phyloP scores from a whole-genome alignment of 2,797 vertebrate genomes.

The Pseudopleuronectes americanus region DNA sequence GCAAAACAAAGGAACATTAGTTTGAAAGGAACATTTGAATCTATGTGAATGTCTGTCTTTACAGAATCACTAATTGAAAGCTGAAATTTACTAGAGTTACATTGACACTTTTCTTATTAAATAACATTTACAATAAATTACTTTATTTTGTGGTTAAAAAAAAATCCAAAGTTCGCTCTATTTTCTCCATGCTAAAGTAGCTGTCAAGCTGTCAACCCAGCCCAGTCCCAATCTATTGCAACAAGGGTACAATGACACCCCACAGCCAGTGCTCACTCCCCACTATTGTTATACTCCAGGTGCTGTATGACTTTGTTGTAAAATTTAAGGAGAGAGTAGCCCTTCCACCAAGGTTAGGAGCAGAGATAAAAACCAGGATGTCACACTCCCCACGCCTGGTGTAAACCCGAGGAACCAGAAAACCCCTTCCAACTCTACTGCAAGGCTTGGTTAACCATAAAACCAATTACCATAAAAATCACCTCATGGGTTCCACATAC shows the following conservation, averaged over 20 bases:
- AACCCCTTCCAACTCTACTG: constrained; percentile 29
- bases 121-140: too few species aligned
- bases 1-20: neutral
- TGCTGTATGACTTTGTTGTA: constrained; percentile 58
- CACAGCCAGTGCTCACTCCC: constrained; percentile 7
- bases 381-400: constrained; percentile 34
- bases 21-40: neutral
- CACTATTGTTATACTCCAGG: constrained; percentile 48
- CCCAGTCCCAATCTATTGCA: constrained; percentile 30
- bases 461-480: constrained; percentile 65
- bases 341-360: constrained; percentile 59
- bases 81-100: too few species aligned
- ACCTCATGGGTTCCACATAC: constrained; percentile 39
- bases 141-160: neutral
- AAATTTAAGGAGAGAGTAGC: constrained; percentile 42
- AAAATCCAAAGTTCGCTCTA: constrained; percentile 3
- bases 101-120: too few species aligned
- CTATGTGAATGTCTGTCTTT: neutral
- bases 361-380: constrained; percentile 41
- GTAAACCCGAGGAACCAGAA: constrained; percentile 27
- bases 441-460: constrained; percentile 53
- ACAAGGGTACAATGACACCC: constrained; percentile 32
- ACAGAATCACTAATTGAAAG: constrained; percentile 12
- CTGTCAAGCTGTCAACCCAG: constrained; percentile 38
- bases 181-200: constrained; percentile 20